Evolutionary conservation across 2,113 vertebrate species (phyloP).

Genomic region (Haliaeetus leucogaster): DNA sequence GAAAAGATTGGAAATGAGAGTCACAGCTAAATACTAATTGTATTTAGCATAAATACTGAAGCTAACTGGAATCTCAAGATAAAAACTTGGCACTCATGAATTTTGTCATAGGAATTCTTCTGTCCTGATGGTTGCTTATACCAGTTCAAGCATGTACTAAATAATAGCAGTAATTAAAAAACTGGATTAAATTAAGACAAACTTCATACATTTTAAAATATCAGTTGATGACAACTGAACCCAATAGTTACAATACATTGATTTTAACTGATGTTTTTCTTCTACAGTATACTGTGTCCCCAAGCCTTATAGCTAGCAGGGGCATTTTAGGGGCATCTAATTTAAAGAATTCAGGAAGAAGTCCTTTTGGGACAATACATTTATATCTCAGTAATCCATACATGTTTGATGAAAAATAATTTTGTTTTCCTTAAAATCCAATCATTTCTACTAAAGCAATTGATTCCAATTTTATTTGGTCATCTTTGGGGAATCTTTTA

Average conservation of each 20-base stretch:
- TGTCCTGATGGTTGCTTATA: background rate
- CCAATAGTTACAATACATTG: background rate
- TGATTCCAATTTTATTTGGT: background rate
- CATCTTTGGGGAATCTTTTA: background rate
- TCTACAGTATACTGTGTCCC: background rate
- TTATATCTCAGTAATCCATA: background rate
- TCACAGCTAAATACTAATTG: background rate
- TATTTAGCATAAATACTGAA: background rate
- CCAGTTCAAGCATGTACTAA: background rate
- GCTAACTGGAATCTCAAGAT: background rate
- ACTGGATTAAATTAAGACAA: background rate
- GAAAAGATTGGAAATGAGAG: background rate
- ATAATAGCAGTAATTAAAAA: background rate
- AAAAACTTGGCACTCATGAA: background rate
- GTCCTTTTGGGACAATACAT: background rate
- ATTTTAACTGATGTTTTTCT: background rate
- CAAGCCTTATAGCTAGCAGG: background rate
- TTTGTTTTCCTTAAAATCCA: background rate
- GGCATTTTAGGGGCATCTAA: background rate
- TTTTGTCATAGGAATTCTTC: background rate
- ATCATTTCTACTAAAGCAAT: background rate
- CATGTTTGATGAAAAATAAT: background rate
- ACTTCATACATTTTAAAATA: background rate
- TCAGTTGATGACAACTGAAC: background rate
- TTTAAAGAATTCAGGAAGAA: background rate